Base-by-base conservation (phyloP, 2,113 vertebrate species). In the Brachyhypopomus occidentalis region DNA sequence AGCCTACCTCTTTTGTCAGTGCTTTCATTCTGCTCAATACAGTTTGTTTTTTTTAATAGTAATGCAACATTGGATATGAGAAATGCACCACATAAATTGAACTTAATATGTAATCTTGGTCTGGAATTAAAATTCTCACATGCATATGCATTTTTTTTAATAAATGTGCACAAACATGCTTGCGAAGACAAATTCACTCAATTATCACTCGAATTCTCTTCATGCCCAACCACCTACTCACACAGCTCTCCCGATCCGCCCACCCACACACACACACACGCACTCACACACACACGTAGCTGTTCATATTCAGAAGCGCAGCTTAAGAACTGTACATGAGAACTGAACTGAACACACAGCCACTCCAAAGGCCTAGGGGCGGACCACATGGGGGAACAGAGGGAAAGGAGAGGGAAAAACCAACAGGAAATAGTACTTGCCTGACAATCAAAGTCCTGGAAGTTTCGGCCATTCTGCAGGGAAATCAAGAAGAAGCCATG, bases 371-470 rank as follows among this genome's bases (percentile, higher is more conserved):
- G 70, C 8, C 71, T 41, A 5, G 17, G 20, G 56, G 27, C 3
- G 48, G 27, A 36, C 1, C 20, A 55, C 70, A 60, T 36, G 14
- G 55, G 14, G 17, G 27, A 63, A 12, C 0, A 17, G 2, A 20
- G 16, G 0, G 16, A 3, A 4, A 20, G 4, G 38, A 48, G 1
- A 22, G 12, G 11, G 38, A 8, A 5, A 38, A 70, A 38, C 20
- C 6, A 22, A 36, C 17, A 66, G 34, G 38, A 63, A 30, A 25
- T 19, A 12, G 17, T 20, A 76, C 94, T 95, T 91, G 97, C 97
- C 95, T 97, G 96, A 87, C 96, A 97, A 88, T 98, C 94, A 41
- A 98, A 97, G 88, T 98, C 97, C 92, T 98, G 97, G 85, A 98
- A 96, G 86, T 96, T 97, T 82, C 94, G 92, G 84, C 95, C 94